phyloP scores from a whole-genome alignment of 2,113 vertebrate species.

The Urocitellus parryii region DNA sequence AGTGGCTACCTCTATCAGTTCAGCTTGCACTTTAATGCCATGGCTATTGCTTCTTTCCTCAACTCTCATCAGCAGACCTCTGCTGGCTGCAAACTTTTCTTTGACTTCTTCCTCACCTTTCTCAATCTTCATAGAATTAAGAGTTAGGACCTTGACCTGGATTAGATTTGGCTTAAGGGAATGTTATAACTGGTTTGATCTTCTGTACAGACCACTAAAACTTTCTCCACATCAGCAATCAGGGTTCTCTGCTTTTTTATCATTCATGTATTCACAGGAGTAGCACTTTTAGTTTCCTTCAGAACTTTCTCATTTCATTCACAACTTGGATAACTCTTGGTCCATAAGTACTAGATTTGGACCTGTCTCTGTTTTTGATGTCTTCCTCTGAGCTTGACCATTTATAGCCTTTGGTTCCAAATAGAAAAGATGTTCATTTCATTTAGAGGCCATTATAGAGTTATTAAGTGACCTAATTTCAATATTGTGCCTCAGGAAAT shows the following conservation, averaged over 20 bases:
- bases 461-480: background rate
- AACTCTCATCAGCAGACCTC: background rate
- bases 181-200: background rate
- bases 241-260: background rate
- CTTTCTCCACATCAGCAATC: background rate
- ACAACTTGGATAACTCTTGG: background rate
- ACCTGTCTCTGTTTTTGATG: background rate
- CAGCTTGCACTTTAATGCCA: background rate
- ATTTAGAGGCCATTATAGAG: background rate
- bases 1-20: background rate
- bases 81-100: background rate
- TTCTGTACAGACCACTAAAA: background rate
- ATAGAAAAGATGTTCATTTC: background rate
- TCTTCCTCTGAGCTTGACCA: background rate
- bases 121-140: background rate
- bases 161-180: background rate
- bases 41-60: too few relatives aligned
- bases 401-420: background rate
- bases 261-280: background rate
- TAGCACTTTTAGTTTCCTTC: background rate
- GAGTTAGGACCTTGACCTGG: background rate
- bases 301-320: background rate
- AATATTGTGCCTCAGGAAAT: background rate
- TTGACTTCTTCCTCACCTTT: background rate
- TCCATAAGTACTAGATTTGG: background rate